These are phyloP conservation scores for Caenorhabditis macrosperma DNA, from an alignment of 2,888 invertebrate genomes.

Conservation along the genomic window DNA sequence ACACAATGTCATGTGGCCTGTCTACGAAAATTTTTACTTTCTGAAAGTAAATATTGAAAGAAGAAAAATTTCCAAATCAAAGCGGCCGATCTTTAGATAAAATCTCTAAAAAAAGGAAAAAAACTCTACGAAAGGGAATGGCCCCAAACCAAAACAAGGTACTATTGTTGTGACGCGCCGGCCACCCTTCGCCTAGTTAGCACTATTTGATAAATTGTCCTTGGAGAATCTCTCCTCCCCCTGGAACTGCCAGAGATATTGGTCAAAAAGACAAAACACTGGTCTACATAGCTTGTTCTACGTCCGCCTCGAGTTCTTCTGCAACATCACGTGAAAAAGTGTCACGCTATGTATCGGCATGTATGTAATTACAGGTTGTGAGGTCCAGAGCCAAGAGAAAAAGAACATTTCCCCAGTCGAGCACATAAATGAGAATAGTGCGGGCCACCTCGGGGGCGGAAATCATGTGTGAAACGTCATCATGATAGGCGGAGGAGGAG, in stretches of 20 bases:
- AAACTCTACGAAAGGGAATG: slow-evolving; percentile 4
- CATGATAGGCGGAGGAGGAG: slow-evolving; percentile 22
- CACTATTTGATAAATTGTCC: slow-evolving; percentile 51
- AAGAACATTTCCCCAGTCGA: neutral
- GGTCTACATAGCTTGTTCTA: no score
- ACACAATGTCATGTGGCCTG: no score
- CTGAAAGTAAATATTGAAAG: slow-evolving; percentile 1
- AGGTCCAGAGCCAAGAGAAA: neutral
- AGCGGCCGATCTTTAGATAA: no score
- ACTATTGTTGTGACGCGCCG: slow-evolving; percentile 1
- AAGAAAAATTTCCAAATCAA: neutral
- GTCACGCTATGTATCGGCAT: neutral
- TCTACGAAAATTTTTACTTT: no score
- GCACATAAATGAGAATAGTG: no score
- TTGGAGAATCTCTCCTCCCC: slow-evolving; percentile 18
- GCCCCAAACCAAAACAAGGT: neutral
- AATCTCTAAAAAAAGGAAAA: neutral
- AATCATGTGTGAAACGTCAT: slow-evolving; percentile 35
- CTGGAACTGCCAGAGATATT: neutral
- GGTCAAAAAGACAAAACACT: neutral
- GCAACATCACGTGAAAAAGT: neutral
- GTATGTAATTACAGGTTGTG: neutral
- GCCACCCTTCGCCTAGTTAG: slow-evolving; percentile 18
- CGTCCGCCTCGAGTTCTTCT: neutral
- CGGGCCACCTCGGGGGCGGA: neutral